These are phyloP conservation scores for Prinia subflava DNA, from an alignment of 2,113 vertebrate genomes.

Conservation along the genomic window DNA sequence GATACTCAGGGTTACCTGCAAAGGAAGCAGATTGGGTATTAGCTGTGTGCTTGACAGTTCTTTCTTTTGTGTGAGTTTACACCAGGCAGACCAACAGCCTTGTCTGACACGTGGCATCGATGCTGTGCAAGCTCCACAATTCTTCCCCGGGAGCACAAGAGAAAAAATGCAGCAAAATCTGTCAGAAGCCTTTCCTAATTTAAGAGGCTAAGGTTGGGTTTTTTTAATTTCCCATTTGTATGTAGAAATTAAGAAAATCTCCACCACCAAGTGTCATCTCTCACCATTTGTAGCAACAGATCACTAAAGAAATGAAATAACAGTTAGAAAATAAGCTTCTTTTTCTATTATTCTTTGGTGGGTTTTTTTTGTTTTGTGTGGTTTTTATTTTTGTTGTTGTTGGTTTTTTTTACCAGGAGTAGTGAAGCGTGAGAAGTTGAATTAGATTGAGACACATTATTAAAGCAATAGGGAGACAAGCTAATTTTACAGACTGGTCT, in stretches of 20 bases:
- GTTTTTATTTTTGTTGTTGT: no score
- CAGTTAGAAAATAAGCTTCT: background rate
- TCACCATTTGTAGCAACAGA: background rate
- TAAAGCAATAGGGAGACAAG: background rate
- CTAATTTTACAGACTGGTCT: background rate
- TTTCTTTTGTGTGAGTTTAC: background rate
- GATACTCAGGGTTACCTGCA: background rate
- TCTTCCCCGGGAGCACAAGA: background rate
- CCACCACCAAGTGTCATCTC: background rate
- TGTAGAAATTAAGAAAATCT: background rate
- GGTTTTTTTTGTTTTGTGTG: no score
- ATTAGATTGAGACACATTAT: background rate
- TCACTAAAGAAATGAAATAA: background rate
- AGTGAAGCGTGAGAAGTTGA: background rate
- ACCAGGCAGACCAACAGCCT: background rate
- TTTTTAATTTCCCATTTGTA: background rate
- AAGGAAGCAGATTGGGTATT: background rate
- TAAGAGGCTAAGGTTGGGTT: background rate
- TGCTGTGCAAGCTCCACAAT: background rate
- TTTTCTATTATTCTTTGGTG: background rate
- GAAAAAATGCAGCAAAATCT: background rate
- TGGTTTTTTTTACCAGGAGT: background rate
- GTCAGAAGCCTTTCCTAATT: background rate
- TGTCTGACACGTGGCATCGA: accelerated
- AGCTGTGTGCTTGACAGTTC: background rate